These are phyloP conservation scores for Megastigmus dorsalis DNA, from an alignment of 2,888 invertebrate genomes.

Conservation along the genomic window DNA sequence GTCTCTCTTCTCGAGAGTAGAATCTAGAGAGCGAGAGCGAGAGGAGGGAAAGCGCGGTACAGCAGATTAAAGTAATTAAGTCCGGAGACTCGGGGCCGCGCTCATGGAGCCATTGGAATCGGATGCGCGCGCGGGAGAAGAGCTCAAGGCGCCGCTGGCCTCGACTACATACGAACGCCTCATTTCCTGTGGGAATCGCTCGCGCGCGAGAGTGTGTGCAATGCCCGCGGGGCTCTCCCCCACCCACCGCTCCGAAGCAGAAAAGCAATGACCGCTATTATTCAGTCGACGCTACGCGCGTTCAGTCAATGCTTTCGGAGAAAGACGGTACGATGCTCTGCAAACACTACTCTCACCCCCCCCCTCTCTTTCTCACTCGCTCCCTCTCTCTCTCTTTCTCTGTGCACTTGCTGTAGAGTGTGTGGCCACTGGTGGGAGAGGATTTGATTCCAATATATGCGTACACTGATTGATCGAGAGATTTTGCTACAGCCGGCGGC, in stretches of 20 bases:
- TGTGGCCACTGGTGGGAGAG: too few species aligned
- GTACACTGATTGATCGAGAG: too few species aligned
- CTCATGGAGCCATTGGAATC: conserved; percentile 19
- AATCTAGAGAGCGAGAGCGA: not conserved
- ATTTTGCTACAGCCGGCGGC: too few species aligned
- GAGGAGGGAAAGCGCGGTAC: conserved; percentile 3
- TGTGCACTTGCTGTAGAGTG: too few species aligned
- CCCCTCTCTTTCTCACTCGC: not conserved
- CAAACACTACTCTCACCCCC: not conserved
- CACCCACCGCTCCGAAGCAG: conserved; percentile 42
- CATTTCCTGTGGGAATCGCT: conserved; percentile 42
- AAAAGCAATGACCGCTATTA: conserved; percentile 53
- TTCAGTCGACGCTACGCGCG: too few species aligned
- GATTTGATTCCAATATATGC: too few species aligned
- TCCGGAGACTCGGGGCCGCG: conserved; percentile 21
- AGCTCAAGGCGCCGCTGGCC: conserved; percentile 15
- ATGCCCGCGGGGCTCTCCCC: too few species aligned
- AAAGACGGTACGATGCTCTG: too few species aligned
- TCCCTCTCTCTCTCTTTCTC: not conserved
- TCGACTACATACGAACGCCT: conserved; percentile 36
- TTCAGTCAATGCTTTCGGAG: too few species aligned
- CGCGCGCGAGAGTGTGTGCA: conserved; percentile 24
- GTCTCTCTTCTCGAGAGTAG: too few species aligned
- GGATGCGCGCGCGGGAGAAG: conserved; percentile 31
- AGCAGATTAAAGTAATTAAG: conserved; percentile 57